Percentiles rank a stretch among this genome's conserved stretches.
These are phyloP conservation scores for Platyura marginata DNA, from an alignment of 1,140 invertebrate genomes.

Conservation along the genomic window DNA sequence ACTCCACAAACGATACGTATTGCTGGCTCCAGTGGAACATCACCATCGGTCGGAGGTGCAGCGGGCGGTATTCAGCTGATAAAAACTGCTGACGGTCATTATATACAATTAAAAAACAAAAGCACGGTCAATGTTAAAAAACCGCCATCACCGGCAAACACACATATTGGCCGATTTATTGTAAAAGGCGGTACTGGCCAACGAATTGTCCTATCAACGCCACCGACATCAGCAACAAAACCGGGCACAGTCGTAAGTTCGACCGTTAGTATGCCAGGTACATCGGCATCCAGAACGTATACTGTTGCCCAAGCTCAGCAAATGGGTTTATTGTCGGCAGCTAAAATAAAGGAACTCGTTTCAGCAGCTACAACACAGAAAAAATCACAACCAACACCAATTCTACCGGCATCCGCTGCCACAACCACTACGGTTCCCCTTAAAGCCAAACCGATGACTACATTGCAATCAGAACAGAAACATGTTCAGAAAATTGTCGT, in stretches of 20 bases:
- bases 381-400: background rate
- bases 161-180: background rate
- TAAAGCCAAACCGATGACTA: background rate
- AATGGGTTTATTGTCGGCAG: background rate
- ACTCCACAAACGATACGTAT: background rate
- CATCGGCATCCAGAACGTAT: too few relatives aligned
- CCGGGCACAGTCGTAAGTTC: background rate
- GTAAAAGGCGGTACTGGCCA: background rate
- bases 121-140: background rate
- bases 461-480: background rate
- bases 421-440: background rate
- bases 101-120: background rate
- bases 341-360: background rate
- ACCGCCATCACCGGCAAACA: background rate
- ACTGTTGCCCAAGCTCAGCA: background rate
- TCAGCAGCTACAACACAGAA: background rate
- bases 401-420: background rate
- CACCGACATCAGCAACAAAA: background rate
- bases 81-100: background rate
- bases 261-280: too few relatives aligned
- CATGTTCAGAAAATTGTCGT: background rate
- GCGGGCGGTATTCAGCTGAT: too few relatives aligned
- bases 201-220: background rate
- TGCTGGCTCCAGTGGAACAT: background rate
- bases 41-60: background rate